Base-by-base conservation (phyloP, 1,140 invertebrate species). In the Zaprionus camerounensis region DNA sequence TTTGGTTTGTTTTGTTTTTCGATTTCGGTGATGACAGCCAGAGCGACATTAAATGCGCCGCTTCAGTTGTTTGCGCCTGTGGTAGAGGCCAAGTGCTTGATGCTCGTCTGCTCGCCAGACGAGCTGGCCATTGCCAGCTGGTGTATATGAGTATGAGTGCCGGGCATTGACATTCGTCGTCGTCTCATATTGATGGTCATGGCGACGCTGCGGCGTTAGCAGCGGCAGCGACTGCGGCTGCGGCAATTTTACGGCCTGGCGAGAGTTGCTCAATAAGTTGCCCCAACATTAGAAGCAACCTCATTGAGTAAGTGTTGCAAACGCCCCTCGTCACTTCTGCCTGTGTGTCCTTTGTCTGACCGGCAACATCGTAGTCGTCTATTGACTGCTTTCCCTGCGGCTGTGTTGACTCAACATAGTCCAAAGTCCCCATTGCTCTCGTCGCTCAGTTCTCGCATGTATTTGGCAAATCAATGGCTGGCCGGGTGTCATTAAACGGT, bases 401-500 rank as follows among this genome's bases (percentile, higher is more conserved):
- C 85, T 72, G 64, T 88, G 85, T 90, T 85, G 85, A 80, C 76
- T 90, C 78, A 85, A 88, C 78, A 58, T 70, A 63, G 78, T 69
- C 66, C 57, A 63, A 80, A 61, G 66, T 55, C 22, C 53, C 36
- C 36, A 38, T 13, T n/a, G 20, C 44, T 58, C 61, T 49, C 67
- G 53, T 41, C 64, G 62, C 67, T n/a, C 59, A 36, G 70, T 63
- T 66, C 34, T 78, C 58, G 68, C 80, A 83, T 80, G 80, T 83
- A 74, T 90, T 90, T 90, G 85, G 79, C 85, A 82, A 82, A 85
- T 90, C 85, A 90, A 90, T 90, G 85, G 68, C 79, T 85, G 82
- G 76, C 86, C 85, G 86, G 82, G 86, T 90, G 85, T 85, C 85
- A 90, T 90, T 90, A 90, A 90, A 90, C 83, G 85, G 65, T 88